A percentile compares a stretch with the other conserved stretches of the same genome.
phyloP scores from a whole-genome alignment of 2,888 invertebrate genomes.

The Mantis religiosa region DNA sequence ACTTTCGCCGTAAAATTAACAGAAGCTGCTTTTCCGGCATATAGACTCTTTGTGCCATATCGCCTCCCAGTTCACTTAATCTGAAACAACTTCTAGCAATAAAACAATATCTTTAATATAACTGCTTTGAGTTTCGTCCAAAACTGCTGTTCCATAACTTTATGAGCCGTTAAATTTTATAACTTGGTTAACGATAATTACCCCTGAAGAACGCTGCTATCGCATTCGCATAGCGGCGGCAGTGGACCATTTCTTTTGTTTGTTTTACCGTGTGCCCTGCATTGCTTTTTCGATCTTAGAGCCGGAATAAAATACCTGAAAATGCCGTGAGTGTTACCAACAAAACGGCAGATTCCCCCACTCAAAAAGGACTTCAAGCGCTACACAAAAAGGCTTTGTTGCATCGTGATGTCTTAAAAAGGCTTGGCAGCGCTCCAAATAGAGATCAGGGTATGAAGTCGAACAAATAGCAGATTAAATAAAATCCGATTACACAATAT shows the following conservation, averaged over 20 bases:
- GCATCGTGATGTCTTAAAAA: too few relatives aligned
- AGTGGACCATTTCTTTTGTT: neutral
- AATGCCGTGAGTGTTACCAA: neutral
- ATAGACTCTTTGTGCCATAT: neutral
- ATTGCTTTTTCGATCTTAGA: neutral
- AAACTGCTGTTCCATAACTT: too few relatives aligned
- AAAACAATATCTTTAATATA: neutral
- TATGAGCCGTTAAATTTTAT: neutral
- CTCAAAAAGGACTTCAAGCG: too few relatives aligned
- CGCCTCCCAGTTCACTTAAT: neutral
- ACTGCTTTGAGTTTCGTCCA: neutral
- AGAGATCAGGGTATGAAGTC: too few relatives aligned
- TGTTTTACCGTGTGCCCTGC: neutral
- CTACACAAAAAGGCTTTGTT: too few relatives aligned
- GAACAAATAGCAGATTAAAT: too few relatives aligned
- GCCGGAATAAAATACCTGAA: neutral
- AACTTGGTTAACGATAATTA: neutral
- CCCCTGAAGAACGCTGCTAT: neutral
- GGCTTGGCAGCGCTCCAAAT: too few relatives aligned
- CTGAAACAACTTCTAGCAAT: neutral
- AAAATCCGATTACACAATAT: too few relatives aligned
- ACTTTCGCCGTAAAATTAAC: neutral
- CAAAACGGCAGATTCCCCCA: too few relatives aligned
- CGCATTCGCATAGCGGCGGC: neutral
- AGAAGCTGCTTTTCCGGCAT: neutral